phyloP scores from a whole-genome alignment of 2,797 vertebrate genomes.

The Agapornis canus region DNA sequence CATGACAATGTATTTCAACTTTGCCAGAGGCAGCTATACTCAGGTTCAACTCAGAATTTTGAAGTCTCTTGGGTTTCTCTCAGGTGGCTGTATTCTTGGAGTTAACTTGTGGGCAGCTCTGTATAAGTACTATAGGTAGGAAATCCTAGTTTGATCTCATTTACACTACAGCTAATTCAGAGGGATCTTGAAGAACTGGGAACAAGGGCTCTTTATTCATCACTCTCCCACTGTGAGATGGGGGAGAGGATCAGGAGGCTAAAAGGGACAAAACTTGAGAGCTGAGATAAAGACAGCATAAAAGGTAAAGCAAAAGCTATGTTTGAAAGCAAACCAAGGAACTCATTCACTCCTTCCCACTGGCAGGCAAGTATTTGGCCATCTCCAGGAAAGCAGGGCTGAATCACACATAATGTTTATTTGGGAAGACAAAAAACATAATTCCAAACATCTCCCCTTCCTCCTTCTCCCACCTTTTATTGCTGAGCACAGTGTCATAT shows the following conservation, averaged over 20 bases:
- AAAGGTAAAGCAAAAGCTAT: background rate
- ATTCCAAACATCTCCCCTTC: background rate
- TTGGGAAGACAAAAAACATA: background rate
- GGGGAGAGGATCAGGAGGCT: background rate
- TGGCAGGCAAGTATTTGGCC: background rate
- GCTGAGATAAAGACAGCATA: background rate
- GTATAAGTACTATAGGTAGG: background rate
- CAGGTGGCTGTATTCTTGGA: background rate
- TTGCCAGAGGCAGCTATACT: background rate
- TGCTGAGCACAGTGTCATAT: background rate
- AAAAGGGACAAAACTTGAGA: background rate
- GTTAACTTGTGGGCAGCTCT: background rate
- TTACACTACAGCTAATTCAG: background rate
- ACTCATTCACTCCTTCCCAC: accelerated
- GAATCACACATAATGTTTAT: accelerated
- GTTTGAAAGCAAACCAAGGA: background rate
- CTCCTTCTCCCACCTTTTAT: background rate
- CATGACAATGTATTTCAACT: background rate
- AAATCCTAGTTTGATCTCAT: background rate
- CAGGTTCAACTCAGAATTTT: background rate
- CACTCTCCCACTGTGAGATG: too few relatives aligned
- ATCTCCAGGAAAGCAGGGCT: background rate
- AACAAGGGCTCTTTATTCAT: background rate
- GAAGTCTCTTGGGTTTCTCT: background rate
- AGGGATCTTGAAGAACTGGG: background rate